These are phyloP conservation scores for Alentia gelatinosa DNA, from an alignment of 2,888 invertebrate genomes.

Conservation along the genomic window DNA sequence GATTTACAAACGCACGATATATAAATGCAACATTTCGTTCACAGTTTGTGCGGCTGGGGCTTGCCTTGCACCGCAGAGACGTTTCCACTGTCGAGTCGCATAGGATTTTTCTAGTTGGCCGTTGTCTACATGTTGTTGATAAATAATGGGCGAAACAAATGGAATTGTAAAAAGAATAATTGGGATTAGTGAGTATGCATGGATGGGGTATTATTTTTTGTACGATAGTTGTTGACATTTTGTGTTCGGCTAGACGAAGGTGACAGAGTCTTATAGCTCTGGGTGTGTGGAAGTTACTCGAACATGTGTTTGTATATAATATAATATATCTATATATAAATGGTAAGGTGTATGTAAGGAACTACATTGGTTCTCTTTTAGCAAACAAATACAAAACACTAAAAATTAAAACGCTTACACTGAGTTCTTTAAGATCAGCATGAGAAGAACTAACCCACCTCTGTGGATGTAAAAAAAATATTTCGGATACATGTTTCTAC, in stretches of 20 bases:
- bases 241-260: not conserved
- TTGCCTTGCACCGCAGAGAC: too few relatives aligned
- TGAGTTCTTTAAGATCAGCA: not conserved
- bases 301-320: constrained; percentile 26
- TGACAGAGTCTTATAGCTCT: not conserved
- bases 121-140: not conserved
- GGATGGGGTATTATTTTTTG: not conserved
- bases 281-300: not conserved
- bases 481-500: too few relatives aligned
- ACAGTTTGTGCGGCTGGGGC: too few relatives aligned
- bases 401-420: not conserved
- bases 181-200: constrained; percentile 1
- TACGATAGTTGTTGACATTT: not conserved
- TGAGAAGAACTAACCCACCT: too few relatives aligned
- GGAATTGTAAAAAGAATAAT: not conserved
- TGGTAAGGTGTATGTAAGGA: not conserved
- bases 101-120: too few relatives aligned
- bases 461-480: too few relatives aligned
- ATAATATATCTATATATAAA: constrained; percentile 23
- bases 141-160: not conserved
- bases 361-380: not conserved
- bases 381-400: not conserved
- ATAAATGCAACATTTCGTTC: too few relatives aligned
- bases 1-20: too few relatives aligned
- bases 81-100: too few relatives aligned